Evolutionary conservation across 2,113 vertebrate genomes (phyloP), one percentile per base, ranked within the genome.

Genomic region (Hippocampus abdominalis): DNA sequence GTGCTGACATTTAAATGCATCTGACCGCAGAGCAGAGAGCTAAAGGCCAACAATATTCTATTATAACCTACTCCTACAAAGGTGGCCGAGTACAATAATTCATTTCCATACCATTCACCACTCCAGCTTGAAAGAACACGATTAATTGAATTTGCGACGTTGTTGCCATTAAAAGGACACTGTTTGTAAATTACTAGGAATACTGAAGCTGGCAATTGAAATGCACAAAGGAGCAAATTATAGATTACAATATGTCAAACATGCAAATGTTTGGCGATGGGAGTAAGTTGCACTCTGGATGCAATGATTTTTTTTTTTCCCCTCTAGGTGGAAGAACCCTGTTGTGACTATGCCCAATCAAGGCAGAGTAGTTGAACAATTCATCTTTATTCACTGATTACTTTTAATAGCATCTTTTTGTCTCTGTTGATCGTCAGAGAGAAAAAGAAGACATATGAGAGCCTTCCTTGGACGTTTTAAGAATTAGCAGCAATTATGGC

Each of bases 1-100:
- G 80, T 44, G 87, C 79, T 91, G 89, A 91, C 89, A 91, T 91
- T 91, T 89, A 91, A 87, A 90, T 89, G 87, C 82, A 88, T 88
- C 84, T 85, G 89, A 87, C 87, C 86, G 74, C 73, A 72, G 88
- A 82, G 83, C 78, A 73, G 79, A 44, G 76, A 86, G 86, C 70
- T 70, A 90, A 90, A 90, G 89, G 89, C 83, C 89, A 90, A 86
- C 84, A 79, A 84, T 85, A 87, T 84, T 84, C 85, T 87, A 87
- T 88, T 87, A 86, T 89, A 88, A 82, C 85, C 84, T 76, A 66
- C 71, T 72, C 76, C 78, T 75, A 73, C 78, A 84, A 79, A 80
- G 79, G 73, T 71, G 81, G 32, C 66, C 27, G 4, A 61, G 77
- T 48, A 80, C 87, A 85, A 79, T 81, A 78, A 76, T 59, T 80